These are phyloP conservation scores for Zosterops lateralis DNA, from an alignment of 2,113 vertebrate genomes.

Conservation along the genomic window DNA sequence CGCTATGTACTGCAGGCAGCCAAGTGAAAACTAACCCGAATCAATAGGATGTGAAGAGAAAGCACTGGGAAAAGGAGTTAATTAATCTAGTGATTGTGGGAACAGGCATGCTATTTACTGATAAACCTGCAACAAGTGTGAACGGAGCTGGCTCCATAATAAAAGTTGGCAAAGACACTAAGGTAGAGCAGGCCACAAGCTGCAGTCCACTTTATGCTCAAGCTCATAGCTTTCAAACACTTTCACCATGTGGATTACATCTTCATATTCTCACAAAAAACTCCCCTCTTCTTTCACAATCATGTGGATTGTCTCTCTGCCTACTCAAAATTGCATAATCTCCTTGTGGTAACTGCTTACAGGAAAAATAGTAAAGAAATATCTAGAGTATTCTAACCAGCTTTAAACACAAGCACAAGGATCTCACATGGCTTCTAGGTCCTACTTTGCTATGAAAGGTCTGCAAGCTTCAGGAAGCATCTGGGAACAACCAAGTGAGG, in stretches of 20 bases:
- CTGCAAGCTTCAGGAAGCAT: constrained; percentile 13
- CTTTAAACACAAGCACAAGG: not conserved
- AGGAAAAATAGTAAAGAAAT: constrained; percentile 22
- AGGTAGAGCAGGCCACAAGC: not conserved
- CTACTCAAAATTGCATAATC: constrained; percentile 21
- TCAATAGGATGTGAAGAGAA: not conserved
- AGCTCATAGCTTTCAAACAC: not conserved
- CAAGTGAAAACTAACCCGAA: not conserved
- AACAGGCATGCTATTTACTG: not conserved
- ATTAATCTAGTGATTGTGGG: not conserved
- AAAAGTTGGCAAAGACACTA: not conserved
- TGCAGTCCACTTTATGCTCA: not conserved
- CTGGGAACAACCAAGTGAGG: not conserved
- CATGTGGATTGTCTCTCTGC: not conserved
- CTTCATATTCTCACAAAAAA: not conserved
- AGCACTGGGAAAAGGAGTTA: not conserved
- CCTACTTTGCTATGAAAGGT: not conserved
- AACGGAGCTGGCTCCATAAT: not conserved
- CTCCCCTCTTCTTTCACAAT: not conserved
- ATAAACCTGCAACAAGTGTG: not conserved
- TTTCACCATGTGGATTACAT: constrained; percentile 15
- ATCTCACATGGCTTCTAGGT: not conserved
- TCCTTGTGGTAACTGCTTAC: constrained; percentile 25
- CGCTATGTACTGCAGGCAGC: not conserved
- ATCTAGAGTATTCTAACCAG: not conserved